Evolutionary conservation across 1,140 invertebrate genomes (phyloP), one percentile per base, ranked within the genome.

Genomic region (Anagrus nilaparvatae): DNA sequence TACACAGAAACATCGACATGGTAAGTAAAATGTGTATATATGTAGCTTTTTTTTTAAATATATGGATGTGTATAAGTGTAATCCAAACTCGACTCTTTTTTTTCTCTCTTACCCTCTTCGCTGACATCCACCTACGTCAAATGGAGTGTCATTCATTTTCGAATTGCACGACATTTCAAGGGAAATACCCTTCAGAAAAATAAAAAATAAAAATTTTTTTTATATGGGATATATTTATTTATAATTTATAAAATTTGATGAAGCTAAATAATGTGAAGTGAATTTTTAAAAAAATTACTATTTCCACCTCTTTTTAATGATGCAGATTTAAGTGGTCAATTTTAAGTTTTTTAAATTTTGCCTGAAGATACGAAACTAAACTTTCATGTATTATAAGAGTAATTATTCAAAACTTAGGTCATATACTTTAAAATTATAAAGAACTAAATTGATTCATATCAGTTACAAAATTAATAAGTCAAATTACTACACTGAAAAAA

Each of bases 141-240:
- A 48, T 53, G 41, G 40, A 55, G 47, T 51, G 44, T 47, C 46
- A 49, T 53, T 53, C 53, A 55, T 55, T 55, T 50, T 51, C 46
- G 40, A 51, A 49, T 49, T 49, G 43, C 40, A 17, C 42, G 43
- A 33, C 43, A 46, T 47, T 44, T 52, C 43, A 52, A 48, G 43
- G 43, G 38, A 52, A 39, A 42, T 27, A 23, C n/a, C 37, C 20
- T 10, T 5, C 23, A 7, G 7, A n/a, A 24, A 43, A 38, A 28
- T 37, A 36, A 44, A 46, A 49, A 36, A 19, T 21, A 42, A 18
- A 17, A 30, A 37, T 23, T 23, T 17, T 32, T 14, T 17, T 19
- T 25, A 21, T 9, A 36, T n/a, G 10, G 27, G 16, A 23, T 21
- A 35, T n/a, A n/a, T n/a, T n/a, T n/a, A n/a, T n/a, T n/a, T n/a